Evolutionary conservation across 2,113 vertebrate species (phyloP).

Genomic region (Thamnophis sirtalis): DNA sequence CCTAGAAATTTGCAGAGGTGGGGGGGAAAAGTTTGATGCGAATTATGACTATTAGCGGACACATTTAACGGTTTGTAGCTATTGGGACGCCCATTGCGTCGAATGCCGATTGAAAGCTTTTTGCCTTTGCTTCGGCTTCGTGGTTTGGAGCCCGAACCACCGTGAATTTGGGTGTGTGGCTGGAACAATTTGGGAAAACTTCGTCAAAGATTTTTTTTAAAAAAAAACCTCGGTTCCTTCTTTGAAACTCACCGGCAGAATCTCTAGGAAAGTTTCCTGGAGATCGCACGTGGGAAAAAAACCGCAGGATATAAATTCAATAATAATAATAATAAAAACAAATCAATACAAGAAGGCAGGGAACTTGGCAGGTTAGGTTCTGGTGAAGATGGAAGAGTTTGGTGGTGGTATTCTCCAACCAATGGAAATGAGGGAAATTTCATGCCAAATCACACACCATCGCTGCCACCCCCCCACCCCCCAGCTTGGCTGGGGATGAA

Average conservation of each 20-base stretch:
- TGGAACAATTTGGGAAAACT: not conserved
- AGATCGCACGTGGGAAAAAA: not conserved
- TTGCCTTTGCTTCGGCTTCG: not conserved
- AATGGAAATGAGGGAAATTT: conserved; percentile 6
- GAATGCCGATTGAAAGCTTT: not conserved
- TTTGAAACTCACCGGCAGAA: not conserved
- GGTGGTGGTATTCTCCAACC: not conserved
- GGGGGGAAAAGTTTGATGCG: not conserved
- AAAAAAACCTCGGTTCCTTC: not conserved
- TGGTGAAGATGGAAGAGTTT: not conserved
- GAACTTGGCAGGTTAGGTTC: not conserved
- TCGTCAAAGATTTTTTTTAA: not conserved
- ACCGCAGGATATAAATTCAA: not conserved
- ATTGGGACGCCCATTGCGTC: not conserved
- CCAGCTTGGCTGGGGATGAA: not conserved
- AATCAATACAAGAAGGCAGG: not conserved
- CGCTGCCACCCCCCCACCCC: not conserved
- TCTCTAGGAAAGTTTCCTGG: not conserved
- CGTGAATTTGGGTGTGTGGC: not conserved
- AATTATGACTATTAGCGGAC: not conserved
- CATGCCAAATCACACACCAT: not conserved
- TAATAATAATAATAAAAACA: not conserved
- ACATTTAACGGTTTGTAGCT: not conserved
- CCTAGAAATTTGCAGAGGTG: not conserved
- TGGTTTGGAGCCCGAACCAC: not conserved